Percentiles rank a stretch among this genome's conserved stretches.
phyloP scores from a whole-genome alignment of 2,888 invertebrate genomes.

The Agriopis aurantiaria region DNA sequence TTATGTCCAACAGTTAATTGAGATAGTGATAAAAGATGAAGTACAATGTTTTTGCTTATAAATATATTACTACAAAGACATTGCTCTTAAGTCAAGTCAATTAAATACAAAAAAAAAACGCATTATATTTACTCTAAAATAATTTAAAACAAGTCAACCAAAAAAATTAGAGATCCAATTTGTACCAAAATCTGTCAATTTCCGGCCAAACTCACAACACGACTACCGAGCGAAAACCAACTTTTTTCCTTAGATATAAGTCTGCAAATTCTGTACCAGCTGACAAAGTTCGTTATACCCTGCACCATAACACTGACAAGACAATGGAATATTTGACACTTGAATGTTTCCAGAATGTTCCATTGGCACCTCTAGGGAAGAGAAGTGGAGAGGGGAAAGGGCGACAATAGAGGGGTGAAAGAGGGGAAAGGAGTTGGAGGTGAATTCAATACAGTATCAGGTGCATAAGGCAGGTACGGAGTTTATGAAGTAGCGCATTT shows the following conservation, averaged over 20 bases:
- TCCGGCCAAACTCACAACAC: neutral
- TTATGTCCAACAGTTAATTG: no score
- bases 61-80: no score
- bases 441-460: constrained; percentile 40
- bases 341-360: constrained; percentile 50
- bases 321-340: constrained; percentile 64
- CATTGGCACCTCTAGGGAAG: constrained; percentile 35
- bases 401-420: neutral
- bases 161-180: neutral
- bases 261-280: constrained; percentile 1
- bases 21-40: no score
- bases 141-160: no score
- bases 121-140: no score
- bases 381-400: neutral
- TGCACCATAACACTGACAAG: constrained; percentile 42
- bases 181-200: neutral
- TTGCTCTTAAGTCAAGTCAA: no score
- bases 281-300: constrained; percentile 13
- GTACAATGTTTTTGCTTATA: no score
- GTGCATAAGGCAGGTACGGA: constrained; percentile 35
- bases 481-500: constrained; percentile 25
- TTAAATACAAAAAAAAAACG: no score
- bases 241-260: neutral
- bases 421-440: constrained; percentile 9
- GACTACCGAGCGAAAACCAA: neutral